Conservation (phyloP, 2,888 invertebrate genomes). For the Caenorhabditis wallacei region DNA sequence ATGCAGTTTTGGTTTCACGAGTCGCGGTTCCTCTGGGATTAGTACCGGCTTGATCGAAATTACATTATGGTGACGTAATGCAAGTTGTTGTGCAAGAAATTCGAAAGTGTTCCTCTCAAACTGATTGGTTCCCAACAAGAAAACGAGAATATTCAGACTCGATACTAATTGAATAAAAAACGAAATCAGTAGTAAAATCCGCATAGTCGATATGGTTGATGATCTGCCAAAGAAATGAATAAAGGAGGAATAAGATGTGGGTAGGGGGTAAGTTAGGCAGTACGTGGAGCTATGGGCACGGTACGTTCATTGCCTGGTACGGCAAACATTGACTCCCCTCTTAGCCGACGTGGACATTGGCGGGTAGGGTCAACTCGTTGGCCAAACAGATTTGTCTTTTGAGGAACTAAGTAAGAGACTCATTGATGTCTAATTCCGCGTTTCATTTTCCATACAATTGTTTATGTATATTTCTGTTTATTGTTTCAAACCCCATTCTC, state of each 20-base stretch:
- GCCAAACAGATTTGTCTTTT: slow-evolving; percentile 65
- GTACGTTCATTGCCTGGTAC: slow-evolving; percentile 58
- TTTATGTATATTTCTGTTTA: slow-evolving; percentile 3
- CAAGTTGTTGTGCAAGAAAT: slow-evolving; percentile 82
- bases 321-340: slow-evolving; percentile 64
- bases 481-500: slow-evolving; percentile 32
- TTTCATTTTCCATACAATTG: no score
- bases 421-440: no score
- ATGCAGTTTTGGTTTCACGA: slow-evolving; percentile 81
- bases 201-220: slow-evolving; percentile 49
- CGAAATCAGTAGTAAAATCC: slow-evolving; percentile 46
- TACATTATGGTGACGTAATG: slow-evolving; percentile 79
- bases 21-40: slow-evolving; percentile 83
- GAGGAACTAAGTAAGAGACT: slow-evolving; percentile 41
- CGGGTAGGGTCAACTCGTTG: slow-evolving; percentile 60
- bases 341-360: slow-evolving; percentile 57
- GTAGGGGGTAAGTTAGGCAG: slow-evolving; percentile 33
- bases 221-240: not conserved
- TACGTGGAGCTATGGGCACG: slow-evolving; percentile 45
- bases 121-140: slow-evolving; percentile 82
- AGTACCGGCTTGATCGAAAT: slow-evolving; percentile 81
- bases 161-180: slow-evolving; percentile 39
- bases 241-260: slow-evolving; percentile 9
- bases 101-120: slow-evolving; percentile 81
- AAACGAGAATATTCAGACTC: slow-evolving; percentile 80